Base-by-base conservation (phyloP, 2,888 invertebrate genomes). In the Tiphia femorata region DNA sequence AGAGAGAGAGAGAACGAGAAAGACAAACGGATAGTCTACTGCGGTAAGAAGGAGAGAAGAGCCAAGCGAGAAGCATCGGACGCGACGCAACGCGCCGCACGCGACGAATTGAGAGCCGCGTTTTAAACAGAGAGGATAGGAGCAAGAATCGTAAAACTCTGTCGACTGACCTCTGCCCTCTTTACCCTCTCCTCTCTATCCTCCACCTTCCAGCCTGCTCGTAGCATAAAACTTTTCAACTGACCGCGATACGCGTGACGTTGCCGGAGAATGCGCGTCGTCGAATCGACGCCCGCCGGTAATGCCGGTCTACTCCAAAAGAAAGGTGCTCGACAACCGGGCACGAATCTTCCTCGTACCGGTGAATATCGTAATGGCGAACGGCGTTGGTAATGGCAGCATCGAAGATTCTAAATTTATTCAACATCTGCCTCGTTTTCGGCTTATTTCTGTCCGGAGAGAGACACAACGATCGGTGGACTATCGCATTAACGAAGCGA, bases 81-180 rank as follows among this genome's bases (percentile, higher is more conserved):
- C n/a, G n/a, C n/a, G n/a, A n/a, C n/a, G n/a, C 12, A 8, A 25
- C 6, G 50, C 44, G 27, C 33, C 33, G 25, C 50, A 53, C 7
- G 38, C 10, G 8, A 8, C 4, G 38, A n/a, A 2, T 17, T 10
- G 19, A 38, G 8, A 33, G 33, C 1, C 3, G 12, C 12, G 33
- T 14, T 33, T 33, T 14, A 33, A 14, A 7, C 14, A 5, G 33
- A 33, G 33, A 33, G 33, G 33, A 33, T 14, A 33, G 14, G 8
- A 49, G 12, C 47, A 49, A 37, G 19, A 38, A 37, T 43, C 37
- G 41, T 43, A 33, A 47, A 59, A 59, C 53, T 57, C 33, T 6
- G 2, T 27, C 20, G 14, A 43, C 38, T 42, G 14, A 48, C 21
- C 42, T 14, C 16, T 17, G 40, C 46, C 14, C 30, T 35, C 20